These are phyloP conservation scores for Aphodius sticticus DNA, from an alignment of 2,888 invertebrate species.

Conservation along the genomic window DNA sequence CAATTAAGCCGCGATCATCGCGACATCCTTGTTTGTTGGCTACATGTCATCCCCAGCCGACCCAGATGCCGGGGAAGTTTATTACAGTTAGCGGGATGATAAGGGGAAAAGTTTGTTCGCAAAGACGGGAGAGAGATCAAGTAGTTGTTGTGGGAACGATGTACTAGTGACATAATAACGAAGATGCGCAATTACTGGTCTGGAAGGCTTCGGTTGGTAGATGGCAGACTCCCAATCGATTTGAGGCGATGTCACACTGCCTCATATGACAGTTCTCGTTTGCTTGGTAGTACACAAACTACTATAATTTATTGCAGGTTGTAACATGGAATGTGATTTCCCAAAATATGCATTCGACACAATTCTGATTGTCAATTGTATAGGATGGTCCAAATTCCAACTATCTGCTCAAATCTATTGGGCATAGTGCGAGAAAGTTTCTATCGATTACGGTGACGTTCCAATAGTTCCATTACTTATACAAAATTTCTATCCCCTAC, in stretches of 20 bases:
- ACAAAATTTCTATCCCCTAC: too few species aligned
- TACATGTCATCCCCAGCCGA: not conserved
- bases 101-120: slow-evolving; percentile 21
- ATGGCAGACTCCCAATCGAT: not conserved
- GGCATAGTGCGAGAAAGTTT: too few species aligned
- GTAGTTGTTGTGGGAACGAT: slow-evolving; percentile 16
- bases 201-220: not conserved
- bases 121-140: slow-evolving; percentile 22
- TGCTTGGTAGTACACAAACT: not conserved
- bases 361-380: not conserved
- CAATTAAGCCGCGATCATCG: not conserved
- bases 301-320: not conserved
- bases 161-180: slow-evolving; percentile 28
- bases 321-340: not conserved
- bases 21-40: slow-evolving; percentile 4
- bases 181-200: slow-evolving; percentile 28
- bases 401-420: too few species aligned
- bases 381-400: not conserved
- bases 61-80: slow-evolving; percentile 22
- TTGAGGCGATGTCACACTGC: not conserved
- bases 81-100: slow-evolving; percentile 22
- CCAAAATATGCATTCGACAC: not conserved
- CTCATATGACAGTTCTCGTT: not conserved
- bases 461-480: too few species aligned
- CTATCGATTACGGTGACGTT: too few species aligned